These are phyloP conservation scores for Pterocles gutturalis DNA, from an alignment of 2,113 vertebrate genomes.

Conservation along the genomic window DNA sequence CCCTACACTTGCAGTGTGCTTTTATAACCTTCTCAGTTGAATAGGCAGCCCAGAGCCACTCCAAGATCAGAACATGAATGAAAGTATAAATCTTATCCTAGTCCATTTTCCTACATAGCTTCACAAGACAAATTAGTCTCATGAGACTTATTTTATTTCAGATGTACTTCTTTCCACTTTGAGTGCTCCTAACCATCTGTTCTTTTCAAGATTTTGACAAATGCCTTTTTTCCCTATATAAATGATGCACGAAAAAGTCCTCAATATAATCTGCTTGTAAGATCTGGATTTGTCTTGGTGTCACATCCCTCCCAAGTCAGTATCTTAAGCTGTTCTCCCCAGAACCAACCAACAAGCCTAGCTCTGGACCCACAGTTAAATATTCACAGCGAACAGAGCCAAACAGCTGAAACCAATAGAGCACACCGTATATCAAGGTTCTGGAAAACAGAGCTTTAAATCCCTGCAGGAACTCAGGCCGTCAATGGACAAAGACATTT, in stretches of 20 bases:
- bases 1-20: background rate
- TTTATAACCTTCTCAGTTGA: background rate
- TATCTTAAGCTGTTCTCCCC: background rate
- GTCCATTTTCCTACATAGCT: background rate
- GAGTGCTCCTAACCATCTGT: background rate
- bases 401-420: background rate
- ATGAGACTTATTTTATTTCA: background rate
- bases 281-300: background rate
- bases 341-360: background rate
- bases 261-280: background rate
- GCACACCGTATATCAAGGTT: background rate
- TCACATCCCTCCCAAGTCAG: background rate
- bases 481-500: background rate
- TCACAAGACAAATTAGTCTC: background rate
- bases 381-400: background rate
- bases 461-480: background rate
- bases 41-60: background rate
- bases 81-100: background rate
- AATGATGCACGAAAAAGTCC: background rate
- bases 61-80: background rate
- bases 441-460: background rate
- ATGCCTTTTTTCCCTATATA: background rate
- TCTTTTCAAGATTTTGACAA: background rate
- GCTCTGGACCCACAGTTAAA: background rate
- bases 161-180: background rate